phyloP scores from a whole-genome alignment of 37 sponge, comb jelly and placozoan genomes.

The Haliclona indistincta region DNA sequence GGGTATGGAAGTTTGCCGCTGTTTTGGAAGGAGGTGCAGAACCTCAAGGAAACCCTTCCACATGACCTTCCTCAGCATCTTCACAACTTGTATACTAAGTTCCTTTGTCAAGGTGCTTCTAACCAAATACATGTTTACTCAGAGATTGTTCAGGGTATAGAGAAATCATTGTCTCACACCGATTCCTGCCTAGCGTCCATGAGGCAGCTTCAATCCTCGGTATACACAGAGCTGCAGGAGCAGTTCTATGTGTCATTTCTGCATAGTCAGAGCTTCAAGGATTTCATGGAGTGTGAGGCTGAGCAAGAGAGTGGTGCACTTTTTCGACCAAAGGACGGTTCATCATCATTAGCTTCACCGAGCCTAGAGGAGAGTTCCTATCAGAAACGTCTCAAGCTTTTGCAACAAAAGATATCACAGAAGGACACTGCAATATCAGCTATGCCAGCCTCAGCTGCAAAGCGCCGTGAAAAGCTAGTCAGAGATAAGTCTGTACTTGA shows the following conservation, averaged over 20 bases:
- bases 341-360: background rate
- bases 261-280: conserved; percentile 40
- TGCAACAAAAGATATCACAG: conserved; percentile 41
- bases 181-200: background rate
- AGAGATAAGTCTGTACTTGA: conserved; percentile 22
- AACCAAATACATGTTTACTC: conserved; percentile 21
- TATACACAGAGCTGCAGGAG: conserved; percentile 45
- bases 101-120: conserved; percentile 1
- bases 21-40: conserved; percentile 39
- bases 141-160: conserved; percentile 6
- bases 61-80: background rate
- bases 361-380: conserved; percentile 32
- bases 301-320: background rate
- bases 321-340: background rate
- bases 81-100: conserved; percentile 17
- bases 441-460: conserved; percentile 21
- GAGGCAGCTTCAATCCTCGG: conserved; percentile 9
- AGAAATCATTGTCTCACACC: background rate
- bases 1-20: conserved; percentile 30
- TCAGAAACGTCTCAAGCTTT: conserved; percentile 36
- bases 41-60: background rate
- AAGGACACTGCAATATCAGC: conserved; percentile 20
- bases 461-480: conserved; percentile 43
- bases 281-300: conserved; percentile 24
- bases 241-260: conserved; percentile 64